These are phyloP conservation scores for Tachycineta bicolor DNA, from an alignment of 2,113 vertebrate species.

Conservation along the genomic window DNA sequence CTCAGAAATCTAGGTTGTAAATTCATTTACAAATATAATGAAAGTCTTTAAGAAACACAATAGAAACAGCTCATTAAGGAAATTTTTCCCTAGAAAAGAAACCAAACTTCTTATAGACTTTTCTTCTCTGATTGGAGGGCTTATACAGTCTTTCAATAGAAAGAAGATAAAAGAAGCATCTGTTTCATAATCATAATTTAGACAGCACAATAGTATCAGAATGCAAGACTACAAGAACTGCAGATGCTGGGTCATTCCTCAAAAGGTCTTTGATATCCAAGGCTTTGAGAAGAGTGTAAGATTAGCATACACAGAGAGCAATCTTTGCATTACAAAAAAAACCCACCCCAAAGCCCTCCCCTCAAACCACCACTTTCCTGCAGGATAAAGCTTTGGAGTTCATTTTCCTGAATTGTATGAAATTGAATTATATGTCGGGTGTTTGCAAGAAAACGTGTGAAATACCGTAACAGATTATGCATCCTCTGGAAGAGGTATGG, in stretches of 20 bases:
- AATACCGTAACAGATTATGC: neutral
- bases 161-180: neutral
- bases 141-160: slow-evolving; percentile 4
- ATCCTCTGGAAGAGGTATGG: neutral
- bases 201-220: neutral
- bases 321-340: neutral
- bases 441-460: neutral
- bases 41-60: neutral
- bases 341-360: neutral
- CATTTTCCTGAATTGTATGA: neutral
- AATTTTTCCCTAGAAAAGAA: slow-evolving; percentile 2
- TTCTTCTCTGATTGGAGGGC: neutral
- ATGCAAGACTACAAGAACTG: neutral
- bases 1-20: neutral
- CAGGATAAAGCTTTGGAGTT: neutral
- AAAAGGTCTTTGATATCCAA: neutral
- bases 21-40: slow-evolving; percentile 23
- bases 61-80: neutral
- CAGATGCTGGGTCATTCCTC: neutral
- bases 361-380: neutral
- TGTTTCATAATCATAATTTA: slow-evolving; percentile 25
- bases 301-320: neutral
- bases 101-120: neutral
- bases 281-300: neutral
- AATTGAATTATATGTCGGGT: neutral